phyloP scores from a whole-genome alignment of 2,888 invertebrate species.

The Schizaphis graminum region DNA sequence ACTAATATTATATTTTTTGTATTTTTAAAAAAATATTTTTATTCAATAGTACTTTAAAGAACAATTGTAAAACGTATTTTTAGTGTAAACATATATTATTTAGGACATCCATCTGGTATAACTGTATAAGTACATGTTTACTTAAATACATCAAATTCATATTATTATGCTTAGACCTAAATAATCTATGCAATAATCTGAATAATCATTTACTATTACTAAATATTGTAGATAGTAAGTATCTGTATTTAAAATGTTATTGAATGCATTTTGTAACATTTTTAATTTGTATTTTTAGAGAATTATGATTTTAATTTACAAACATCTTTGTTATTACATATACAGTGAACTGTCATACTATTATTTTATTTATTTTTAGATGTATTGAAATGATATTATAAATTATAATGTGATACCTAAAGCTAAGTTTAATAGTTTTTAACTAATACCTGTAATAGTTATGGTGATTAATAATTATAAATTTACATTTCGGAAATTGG shows the following conservation, averaged over 20 bases:
- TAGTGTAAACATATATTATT: neutral
- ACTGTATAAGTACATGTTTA: neutral
- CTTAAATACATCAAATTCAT: neutral
- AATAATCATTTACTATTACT: neutral
- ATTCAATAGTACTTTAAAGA: neutral
- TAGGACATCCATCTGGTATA: constrained; percentile 20
- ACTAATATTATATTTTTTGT: neutral
- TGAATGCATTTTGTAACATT: neutral
- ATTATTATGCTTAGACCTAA: neutral
- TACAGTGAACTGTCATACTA: neutral
- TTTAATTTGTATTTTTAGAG: neutral
- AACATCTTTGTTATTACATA: neutral
- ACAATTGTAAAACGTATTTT: neutral
- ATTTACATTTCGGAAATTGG: neutral
- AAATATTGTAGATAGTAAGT: neutral
- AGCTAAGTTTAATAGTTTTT: neutral
- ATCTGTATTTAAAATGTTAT: neutral
- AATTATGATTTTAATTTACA: neutral
- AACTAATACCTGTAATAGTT: neutral
- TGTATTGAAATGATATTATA: neutral
- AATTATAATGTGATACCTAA: neutral
- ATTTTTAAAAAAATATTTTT: neutral
- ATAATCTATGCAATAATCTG: neutral
- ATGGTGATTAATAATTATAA: neutral
- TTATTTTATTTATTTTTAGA: neutral